Evolutionary conservation across 2,797 vertebrate species (phyloP).

Genomic region (Myotis pilosus): DNA sequence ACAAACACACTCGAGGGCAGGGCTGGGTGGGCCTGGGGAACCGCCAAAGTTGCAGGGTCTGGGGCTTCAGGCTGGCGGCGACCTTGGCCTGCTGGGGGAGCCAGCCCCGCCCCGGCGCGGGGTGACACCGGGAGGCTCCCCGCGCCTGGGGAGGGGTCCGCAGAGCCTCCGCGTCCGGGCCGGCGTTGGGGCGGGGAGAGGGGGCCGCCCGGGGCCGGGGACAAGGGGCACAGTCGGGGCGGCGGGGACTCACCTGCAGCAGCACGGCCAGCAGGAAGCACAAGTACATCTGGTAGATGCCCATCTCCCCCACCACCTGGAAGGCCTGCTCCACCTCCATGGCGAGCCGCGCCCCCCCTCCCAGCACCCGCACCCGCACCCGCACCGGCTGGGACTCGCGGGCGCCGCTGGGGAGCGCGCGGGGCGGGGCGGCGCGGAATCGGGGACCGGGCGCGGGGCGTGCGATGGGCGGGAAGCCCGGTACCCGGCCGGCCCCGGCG

Average conservation of each 20-base stretch:
- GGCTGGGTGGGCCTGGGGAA: background rate
- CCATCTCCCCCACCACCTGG: conserved; percentile 85
- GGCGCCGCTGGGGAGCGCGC: too few species aligned
- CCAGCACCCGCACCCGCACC: background rate
- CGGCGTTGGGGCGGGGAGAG: background rate
- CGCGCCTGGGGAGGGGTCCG: background rate
- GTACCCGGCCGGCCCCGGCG: background rate
- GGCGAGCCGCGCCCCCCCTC: background rate
- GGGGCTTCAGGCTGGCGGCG: background rate
- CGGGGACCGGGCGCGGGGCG: too few species aligned
- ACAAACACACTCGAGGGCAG: background rate
- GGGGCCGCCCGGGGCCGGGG: too few species aligned
- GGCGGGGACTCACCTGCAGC: conserved; percentile 83
- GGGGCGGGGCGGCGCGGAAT: background rate
- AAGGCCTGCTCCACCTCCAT: conserved; percentile 88
- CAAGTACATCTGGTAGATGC: conserved; percentile 85
- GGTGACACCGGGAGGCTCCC: too few species aligned
- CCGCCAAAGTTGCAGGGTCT: background rate
- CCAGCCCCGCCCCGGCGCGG: background rate
- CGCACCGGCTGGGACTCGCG: background rate
- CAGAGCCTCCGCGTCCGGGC: background rate
- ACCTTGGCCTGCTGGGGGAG: background rate
- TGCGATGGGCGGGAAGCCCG: accelerated
- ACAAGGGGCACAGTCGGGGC: background rate
- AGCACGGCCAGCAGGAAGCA: conserved; percentile 85